Evolutionary conservation across 2,113 vertebrate genomes (phyloP).

Genomic region (Cnemophilus loriae): DNA sequence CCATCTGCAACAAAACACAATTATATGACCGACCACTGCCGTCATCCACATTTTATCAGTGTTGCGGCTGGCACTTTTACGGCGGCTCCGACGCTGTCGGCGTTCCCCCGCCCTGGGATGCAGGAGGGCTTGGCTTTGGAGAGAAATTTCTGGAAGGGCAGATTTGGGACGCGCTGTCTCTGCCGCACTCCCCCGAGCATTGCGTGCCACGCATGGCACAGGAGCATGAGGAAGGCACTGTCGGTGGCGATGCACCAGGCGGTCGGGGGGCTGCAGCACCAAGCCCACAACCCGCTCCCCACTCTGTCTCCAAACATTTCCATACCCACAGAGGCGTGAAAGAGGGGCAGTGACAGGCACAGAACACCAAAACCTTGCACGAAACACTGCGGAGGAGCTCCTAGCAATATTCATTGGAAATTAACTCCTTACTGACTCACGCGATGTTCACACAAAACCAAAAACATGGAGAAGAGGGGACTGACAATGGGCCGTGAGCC

Average conservation of each 20-base stretch:
- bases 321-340: conserved; percentile 80
- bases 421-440: conserved; percentile 55
- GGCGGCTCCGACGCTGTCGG: neutral
- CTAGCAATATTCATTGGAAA: conserved; percentile 27
- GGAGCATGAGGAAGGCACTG: conserved; percentile 53
- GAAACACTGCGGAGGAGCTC: conserved; percentile 54
- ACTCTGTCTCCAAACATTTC: conserved; percentile 70
- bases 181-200: conserved; percentile 42
- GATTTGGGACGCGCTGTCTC: conserved; percentile 14
- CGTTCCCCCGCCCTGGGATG: accelerated
- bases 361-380: conserved; percentile 76
- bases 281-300: conserved; percentile 53
- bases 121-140: neutral
- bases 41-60: neutral
- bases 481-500: accelerated
- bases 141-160: conserved; percentile 47
- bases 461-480: too few species aligned
- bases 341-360: conserved; percentile 77
- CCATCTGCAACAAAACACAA: neutral
- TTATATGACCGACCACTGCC: neutral
- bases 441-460: neutral
- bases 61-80: neutral
- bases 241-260: conserved; percentile 17
- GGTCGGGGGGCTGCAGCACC: conserved; percentile 63
- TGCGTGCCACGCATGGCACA: conserved; percentile 72